Evolutionary conservation across 2,113 vertebrate genomes (phyloP).

Genomic region (Leptodactylus fuscus): DNA sequence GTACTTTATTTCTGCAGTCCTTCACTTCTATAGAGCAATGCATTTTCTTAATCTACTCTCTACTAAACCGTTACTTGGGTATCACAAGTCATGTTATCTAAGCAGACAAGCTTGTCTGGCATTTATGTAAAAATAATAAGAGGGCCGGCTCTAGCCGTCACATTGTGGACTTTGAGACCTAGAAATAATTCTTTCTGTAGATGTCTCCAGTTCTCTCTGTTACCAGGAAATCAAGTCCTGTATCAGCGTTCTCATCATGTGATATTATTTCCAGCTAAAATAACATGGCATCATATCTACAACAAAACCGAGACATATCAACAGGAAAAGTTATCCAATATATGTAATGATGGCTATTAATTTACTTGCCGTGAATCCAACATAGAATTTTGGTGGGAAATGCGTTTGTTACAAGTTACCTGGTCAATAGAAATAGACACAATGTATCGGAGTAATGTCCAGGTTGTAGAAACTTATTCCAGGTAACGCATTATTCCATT

Average conservation of each 20-base stretch:
- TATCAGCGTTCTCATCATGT: constrained; percentile 60
- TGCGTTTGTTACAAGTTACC: not conserved
- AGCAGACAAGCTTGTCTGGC: constrained; percentile 72
- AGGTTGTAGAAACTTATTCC: not conserved
- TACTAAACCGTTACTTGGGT: constrained; percentile 60
- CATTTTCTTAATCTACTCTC: constrained; percentile 52
- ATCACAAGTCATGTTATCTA: constrained; percentile 68
- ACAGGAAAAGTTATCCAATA: constrained; percentile 63
- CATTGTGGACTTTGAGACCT: constrained; percentile 68
- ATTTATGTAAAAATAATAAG: constrained; percentile 77
- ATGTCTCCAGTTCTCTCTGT: constrained; percentile 65
- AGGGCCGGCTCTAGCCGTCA: constrained; percentile 68
- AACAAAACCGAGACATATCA: constrained; percentile 65
- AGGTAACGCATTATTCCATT: not conserved
- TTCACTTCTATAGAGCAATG: constrained; percentile 13
- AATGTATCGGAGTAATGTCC: not conserved
- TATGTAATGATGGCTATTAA: constrained; percentile 66
- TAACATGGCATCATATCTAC: constrained; percentile 54
- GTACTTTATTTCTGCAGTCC: constrained; percentile 15
- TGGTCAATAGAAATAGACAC: not conserved
- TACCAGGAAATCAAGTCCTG: constrained; percentile 65
- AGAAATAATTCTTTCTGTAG: constrained; percentile 59
- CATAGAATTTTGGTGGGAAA: not conserved
- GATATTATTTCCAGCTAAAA: constrained; percentile 57
- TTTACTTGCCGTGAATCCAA: constrained; percentile 62